Base-by-base conservation (phyloP, 1,140 invertebrate species). In the Trachymyrmex septentrionalis region DNA sequence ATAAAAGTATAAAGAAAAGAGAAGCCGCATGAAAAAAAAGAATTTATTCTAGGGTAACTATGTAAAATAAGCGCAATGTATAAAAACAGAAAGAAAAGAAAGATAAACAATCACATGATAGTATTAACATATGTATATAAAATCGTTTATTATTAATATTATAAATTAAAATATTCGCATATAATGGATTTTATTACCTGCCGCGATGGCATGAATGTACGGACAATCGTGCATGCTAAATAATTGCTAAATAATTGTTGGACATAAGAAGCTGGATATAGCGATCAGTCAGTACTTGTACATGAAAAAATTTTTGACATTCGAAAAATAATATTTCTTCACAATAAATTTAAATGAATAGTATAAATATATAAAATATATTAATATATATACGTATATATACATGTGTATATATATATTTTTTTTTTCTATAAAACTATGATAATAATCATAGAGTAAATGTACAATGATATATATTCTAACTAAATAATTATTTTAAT, bases 401-500 rank as follows among this genome's bases (percentile, higher is more conserved):
- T 30, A 5, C 5, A 30, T 30, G 2, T 30, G 2, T 30, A 30
- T 30, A 30, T 30, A 30, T 30, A 30, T 4, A 30, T 30, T 3
- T 27, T 27, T 27, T 27, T 30, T 30, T 30, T 30, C 30, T 30
- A 30, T 30, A 30, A 34, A 71, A 50, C 5, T 34, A 55, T 1
- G 0, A 34, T 55, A 30, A 55, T 30, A 34, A 55, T 55, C 9
- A 6, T 55, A 72, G 2, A 55, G 21, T 55, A 73, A n/a, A 57
- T 12, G 19, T 38, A 59, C 2, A 38, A 38, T 75, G 38, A 2
- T 16, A 59, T 9, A 44, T 44, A 5, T 14, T 21, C 3, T 57
- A 34, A 73, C 12, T 14, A 75, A 73, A 34, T 16, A 7, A 38
- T 75, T 38, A 34, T 75, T 3, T 59, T 75, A 75, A 75, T 38